phyloP scores from a whole-genome alignment of 2,888 invertebrate genomes.

The Nemoura dubitans region DNA sequence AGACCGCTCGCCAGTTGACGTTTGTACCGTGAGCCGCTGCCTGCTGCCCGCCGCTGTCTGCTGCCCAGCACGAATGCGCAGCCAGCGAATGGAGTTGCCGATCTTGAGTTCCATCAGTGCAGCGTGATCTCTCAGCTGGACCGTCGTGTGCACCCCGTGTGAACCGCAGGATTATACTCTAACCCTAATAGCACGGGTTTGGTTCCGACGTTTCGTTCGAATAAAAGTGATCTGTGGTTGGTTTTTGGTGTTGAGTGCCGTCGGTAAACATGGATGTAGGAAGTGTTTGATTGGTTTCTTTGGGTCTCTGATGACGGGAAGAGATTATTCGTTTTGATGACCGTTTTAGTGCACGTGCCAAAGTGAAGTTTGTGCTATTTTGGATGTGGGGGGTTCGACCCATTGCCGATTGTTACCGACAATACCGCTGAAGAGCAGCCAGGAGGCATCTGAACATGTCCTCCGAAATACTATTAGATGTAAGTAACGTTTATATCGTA shows the following conservation, averaged over 20 bases:
- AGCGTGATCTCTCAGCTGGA: too few relatives aligned
- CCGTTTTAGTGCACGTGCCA: background rate
- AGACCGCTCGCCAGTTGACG: background rate
- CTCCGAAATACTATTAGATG: constrained; percentile 7
- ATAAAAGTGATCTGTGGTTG: background rate
- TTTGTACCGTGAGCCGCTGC: background rate
- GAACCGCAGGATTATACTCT: background rate
- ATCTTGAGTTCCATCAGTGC: too few relatives aligned
- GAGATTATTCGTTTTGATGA: background rate
- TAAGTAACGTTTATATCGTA: background rate
- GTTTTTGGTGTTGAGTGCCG: background rate
- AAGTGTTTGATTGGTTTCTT: background rate
- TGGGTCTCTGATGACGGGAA: background rate
- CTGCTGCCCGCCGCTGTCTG: background rate
- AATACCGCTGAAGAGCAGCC: background rate
- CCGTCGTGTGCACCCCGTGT: background rate
- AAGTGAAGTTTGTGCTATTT: background rate
- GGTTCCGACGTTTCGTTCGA: background rate
- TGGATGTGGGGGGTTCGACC: background rate
- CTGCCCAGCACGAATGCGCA: too few relatives aligned
- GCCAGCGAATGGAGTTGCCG: too few relatives aligned
- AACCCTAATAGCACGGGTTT: background rate
- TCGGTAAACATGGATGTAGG: background rate
- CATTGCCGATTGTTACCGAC: background rate
- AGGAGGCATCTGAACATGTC: background rate